A percentile compares a stretch with the other conserved stretches of the same genome.
phyloP scores from a whole-genome alignment of 30 jellyfish, hydroid and myxozoan genomes.

The Hydractinia symbiolongicarpus region DNA sequence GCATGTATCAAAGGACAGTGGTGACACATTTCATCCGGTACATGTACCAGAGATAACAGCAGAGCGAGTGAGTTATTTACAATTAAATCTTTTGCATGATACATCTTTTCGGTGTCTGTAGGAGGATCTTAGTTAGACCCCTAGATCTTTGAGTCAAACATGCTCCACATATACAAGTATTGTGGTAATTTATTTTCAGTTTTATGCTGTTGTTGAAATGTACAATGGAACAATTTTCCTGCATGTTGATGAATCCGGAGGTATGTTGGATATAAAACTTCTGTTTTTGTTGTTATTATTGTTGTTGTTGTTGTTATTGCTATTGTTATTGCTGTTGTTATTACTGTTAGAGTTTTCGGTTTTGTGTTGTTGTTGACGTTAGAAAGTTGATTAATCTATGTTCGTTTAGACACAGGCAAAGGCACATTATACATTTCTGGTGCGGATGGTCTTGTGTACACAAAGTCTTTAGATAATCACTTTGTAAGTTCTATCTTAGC shows the following conservation, averaged over 20 bases:
- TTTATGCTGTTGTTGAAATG: slow-evolving; percentile 81
- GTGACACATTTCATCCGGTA: slow-evolving; percentile 55
- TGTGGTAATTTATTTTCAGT: slow-evolving; percentile 32
- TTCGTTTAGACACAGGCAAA: slow-evolving; percentile 61
- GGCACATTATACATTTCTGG: slow-evolving; percentile 81
- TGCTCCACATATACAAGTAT: neutral
- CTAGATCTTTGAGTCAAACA: no score
- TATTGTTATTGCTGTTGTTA: no score
- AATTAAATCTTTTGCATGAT: no score
- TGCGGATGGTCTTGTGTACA: slow-evolving; percentile 62
- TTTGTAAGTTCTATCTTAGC: slow-evolving; percentile 43
- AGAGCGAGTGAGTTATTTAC: slow-evolving; percentile 49
- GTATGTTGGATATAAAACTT: slow-evolving; percentile 6
- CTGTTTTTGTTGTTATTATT: neutral
- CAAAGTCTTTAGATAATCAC: slow-evolving; percentile 66
- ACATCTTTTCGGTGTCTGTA: no score
- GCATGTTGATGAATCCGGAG: slow-evolving; percentile 77
- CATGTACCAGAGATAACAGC: slow-evolving; percentile 74
- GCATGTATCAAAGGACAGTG: slow-evolving; percentile 86
- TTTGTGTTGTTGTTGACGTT: no score
- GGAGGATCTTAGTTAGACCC: no score
- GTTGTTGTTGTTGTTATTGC: neutral
- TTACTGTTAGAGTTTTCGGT: no score
- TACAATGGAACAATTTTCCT: slow-evolving; percentile 70
- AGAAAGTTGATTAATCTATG: no score